Conservation (phyloP, 2,797 vertebrate genomes). For the Sebastes oblongus region DNA sequence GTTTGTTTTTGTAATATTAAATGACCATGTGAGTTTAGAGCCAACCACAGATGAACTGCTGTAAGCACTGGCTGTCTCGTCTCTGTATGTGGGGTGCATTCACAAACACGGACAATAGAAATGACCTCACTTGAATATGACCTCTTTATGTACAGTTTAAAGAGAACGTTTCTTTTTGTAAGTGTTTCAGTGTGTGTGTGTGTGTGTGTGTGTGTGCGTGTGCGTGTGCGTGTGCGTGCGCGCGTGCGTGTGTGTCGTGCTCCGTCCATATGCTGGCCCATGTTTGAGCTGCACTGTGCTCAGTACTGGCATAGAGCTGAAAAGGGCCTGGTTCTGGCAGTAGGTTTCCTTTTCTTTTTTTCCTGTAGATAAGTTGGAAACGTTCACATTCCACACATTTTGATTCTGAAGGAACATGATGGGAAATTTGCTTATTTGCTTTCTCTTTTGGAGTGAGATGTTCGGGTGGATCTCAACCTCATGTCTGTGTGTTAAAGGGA, state of each 20-base stretch:
- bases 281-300: constrained; percentile 17
- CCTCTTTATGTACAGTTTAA: constrained; percentile 19
- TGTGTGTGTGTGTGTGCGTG: background rate
- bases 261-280: constrained; percentile 5
- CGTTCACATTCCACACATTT: background rate
- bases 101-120: constrained; percentile 6
- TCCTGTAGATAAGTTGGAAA: background rate
- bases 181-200: background rate
- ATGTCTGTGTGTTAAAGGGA: background rate
- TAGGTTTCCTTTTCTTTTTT: background rate
- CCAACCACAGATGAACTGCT: background rate
- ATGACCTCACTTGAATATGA: constrained; percentile 27
- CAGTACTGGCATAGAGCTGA: background rate
- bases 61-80: background rate
- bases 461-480: background rate
- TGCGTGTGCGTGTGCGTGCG: background rate
- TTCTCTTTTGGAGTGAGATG: background rate
- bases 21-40: background rate
- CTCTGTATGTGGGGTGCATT: background rate
- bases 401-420: background rate
- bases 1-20: background rate
- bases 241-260: background rate
- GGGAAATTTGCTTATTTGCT: background rate
- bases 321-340: background rate
- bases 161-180: background rate